A percentile compares a stretch with the other conserved stretches of the same genome.
Evolutionary conservation across 2,888 invertebrate genomes (phyloP).

Genomic region (Tipula unca): DNA sequence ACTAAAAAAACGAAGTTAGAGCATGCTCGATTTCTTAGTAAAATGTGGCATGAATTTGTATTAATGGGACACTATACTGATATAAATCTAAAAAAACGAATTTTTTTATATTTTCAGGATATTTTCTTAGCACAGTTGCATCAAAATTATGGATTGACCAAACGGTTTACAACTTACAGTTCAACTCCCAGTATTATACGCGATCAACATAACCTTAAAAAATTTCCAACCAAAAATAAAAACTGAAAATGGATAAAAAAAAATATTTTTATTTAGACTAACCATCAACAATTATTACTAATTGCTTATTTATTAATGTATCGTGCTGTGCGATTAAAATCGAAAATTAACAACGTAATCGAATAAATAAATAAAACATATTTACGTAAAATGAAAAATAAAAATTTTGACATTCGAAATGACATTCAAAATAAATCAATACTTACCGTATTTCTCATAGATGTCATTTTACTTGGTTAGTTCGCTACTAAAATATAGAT

Average conservation of each 20-base stretch:
- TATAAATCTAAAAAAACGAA: neutral
- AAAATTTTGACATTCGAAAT: neutral
- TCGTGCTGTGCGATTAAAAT: neutral
- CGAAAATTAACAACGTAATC: neutral
- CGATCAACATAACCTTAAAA: neutral
- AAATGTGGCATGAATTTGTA: too few species aligned
- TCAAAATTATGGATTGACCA: neutral
- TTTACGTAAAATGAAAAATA: neutral
- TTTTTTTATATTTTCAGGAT: neutral
- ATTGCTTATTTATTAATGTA: neutral
- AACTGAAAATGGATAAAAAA: neutral
- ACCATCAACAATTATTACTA: neutral
- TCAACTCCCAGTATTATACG: neutral
- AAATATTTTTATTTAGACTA: neutral
- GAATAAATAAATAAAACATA: neutral
- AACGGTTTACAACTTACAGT: neutral
- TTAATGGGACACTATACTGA: too few species aligned
- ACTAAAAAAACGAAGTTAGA: too few species aligned
- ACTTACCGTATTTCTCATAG: neutral
- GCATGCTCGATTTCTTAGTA: too few species aligned
- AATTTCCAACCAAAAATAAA: neutral
- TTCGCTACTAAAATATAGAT: neutral
- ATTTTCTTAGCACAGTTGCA: neutral
- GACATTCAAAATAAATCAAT: neutral
- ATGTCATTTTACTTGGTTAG: neutral